Evolutionary conservation across 2,888 invertebrate genomes (phyloP).

Genomic region (Cordylochernes scorpioides): DNA sequence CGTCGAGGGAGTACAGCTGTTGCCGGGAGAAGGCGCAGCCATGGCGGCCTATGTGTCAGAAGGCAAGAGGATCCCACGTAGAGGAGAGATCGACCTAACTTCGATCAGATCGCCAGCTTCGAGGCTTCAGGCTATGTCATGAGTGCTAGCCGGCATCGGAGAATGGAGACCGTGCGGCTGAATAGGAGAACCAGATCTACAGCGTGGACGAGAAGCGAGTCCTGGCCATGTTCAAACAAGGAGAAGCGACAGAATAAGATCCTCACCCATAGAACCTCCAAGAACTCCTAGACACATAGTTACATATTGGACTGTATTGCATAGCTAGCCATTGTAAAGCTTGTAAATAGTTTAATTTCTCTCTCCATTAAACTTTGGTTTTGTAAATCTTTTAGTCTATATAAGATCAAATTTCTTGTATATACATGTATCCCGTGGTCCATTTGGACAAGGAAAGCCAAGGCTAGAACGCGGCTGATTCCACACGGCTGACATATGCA

Average conservation of each 20-base stretch:
- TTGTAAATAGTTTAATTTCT: too few relatives aligned
- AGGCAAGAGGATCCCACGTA: constrained; percentile 85
- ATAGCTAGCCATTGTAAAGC: too few relatives aligned
- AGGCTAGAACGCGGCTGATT: too few relatives aligned
- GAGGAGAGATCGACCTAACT: constrained; percentile 93
- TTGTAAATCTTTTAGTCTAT: too few relatives aligned
- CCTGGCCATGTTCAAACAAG: constrained; percentile 86
- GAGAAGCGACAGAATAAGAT: constrained; percentile 91
- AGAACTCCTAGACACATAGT: too few relatives aligned
- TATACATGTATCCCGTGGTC: too few relatives aligned
- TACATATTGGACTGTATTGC: too few relatives aligned
- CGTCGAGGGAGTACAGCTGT: constrained; percentile 46
- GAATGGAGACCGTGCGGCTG: constrained; percentile 98
- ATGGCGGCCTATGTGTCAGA: constrained; percentile 98
- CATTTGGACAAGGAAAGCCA: too few relatives aligned
- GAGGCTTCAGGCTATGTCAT: constrained; percentile 89
- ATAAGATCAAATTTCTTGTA: too few relatives aligned
- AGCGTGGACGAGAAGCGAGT: constrained; percentile 97
- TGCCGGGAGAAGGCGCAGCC: constrained; percentile 83
- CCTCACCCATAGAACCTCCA: too few relatives aligned
- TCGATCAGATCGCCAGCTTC: constrained; percentile 70
- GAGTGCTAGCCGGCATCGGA: constrained; percentile 85
- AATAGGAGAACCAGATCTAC: constrained; percentile 97
- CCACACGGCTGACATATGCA: too few relatives aligned
- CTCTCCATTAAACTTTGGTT: too few relatives aligned